phyloP scores from a whole-genome alignment of 2,888 invertebrate genomes.

The Himalopsyche tibetana region DNA sequence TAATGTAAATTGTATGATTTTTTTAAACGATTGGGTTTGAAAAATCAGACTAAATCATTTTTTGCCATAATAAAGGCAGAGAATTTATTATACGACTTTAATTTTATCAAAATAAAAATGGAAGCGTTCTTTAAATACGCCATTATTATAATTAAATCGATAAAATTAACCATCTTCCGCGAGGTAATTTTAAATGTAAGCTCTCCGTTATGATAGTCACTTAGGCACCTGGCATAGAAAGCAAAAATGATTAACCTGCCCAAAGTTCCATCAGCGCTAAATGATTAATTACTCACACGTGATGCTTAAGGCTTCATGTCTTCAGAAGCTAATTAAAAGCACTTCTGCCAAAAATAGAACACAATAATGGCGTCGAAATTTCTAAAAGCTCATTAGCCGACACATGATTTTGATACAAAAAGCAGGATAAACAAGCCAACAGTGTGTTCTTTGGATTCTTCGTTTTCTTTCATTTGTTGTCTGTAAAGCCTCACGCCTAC shows the following conservation, averaged over 20 bases:
- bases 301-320: slow-evolving; percentile 29
- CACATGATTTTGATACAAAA: slow-evolving; percentile 34
- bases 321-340: slow-evolving; percentile 37
- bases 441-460: slow-evolving; percentile 2
- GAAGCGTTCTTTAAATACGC: background rate
- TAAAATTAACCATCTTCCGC: background rate
- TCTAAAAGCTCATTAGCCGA: slow-evolving; percentile 34
- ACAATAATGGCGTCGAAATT: slow-evolving; percentile 27
- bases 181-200: background rate
- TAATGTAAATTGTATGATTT: too few species aligned
- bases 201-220: background rate
- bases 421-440: background rate
- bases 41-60: too few species aligned
- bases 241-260: background rate
- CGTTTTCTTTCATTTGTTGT: slow-evolving; percentile 14
- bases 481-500: background rate
- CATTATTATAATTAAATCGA: background rate
- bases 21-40: too few species aligned
- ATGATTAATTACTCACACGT: slow-evolving; percentile 27
- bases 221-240: background rate
- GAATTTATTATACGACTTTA: background rate
- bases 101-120: background rate
- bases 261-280: background rate
- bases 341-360: background rate
- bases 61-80: too few species aligned